Conservation (phyloP, 2,113 vertebrate genomes). For the Lepisosteus osseus region DNA sequence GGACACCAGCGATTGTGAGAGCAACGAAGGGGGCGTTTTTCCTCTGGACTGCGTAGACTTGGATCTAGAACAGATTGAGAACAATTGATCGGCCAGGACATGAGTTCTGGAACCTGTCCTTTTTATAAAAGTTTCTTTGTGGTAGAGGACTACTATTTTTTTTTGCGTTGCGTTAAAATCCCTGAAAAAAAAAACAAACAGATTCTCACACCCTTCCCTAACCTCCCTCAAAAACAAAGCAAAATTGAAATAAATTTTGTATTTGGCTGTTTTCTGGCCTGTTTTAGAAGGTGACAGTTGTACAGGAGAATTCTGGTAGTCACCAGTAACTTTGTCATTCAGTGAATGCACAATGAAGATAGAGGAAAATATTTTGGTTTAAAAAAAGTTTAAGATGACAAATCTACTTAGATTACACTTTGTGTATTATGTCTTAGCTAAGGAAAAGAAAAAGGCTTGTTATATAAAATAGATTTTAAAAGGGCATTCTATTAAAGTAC, state of each 20-base stretch:
- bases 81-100: slow-evolving; percentile 51
- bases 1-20: slow-evolving; percentile 63
- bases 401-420: slow-evolving; percentile 42
- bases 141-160: neutral
- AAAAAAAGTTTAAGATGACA: slow-evolving; percentile 12
- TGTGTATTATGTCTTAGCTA: slow-evolving; percentile 61
- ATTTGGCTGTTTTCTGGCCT: slow-evolving; percentile 45
- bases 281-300: slow-evolving; percentile 43
- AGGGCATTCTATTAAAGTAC: slow-evolving; percentile 53
- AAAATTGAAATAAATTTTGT: slow-evolving; percentile 23
- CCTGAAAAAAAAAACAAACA: neutral
- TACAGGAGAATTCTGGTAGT: slow-evolving; percentile 39
- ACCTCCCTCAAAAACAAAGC: slow-evolving; percentile 4
- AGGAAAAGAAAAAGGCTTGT: slow-evolving; percentile 59
- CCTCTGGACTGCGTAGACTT: slow-evolving; percentile 57
- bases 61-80: slow-evolving; percentile 74
- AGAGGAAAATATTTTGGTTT: slow-evolving; percentile 45
- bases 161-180: neutral
- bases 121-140: neutral
- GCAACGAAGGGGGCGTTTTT: slow-evolving; percentile 53
- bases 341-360: slow-evolving; percentile 23
- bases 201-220: neutral
- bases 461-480: slow-evolving; percentile 60
- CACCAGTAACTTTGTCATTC: slow-evolving; percentile 47
- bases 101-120: slow-evolving; percentile 12